A percentile compares a stretch with the other conserved stretches of the same genome.
These are phyloP conservation scores for Terebella lapidaria DNA, from an alignment of 2,888 invertebrate genomes.

Conservation along the genomic window DNA sequence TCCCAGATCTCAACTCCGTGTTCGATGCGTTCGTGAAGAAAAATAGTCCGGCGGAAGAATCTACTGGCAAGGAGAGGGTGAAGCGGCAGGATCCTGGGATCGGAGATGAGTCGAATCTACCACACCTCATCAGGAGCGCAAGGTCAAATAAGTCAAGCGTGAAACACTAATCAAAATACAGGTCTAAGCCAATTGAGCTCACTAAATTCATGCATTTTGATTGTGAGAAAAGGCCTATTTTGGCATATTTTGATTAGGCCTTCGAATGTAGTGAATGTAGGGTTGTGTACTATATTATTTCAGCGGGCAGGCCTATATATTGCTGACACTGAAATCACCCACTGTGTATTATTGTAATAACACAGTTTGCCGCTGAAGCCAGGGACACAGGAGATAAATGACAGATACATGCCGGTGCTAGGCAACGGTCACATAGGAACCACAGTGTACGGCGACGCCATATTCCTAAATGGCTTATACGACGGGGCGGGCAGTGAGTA, in stretches of 20 bases:
- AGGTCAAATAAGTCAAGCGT: no score
- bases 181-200: no score
- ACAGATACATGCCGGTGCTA: constrained; percentile 29
- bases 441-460: constrained; percentile 20
- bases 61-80: neutral
- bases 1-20: neutral
- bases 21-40: neutral
- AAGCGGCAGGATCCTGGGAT: constrained; percentile 6
- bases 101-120: constrained; percentile 11
- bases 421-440: constrained; percentile 27
- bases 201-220: no score
- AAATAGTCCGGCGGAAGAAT: neutral
- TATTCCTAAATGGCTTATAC: constrained; percentile 28
- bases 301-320: no score
- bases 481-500: constrained; percentile 25
- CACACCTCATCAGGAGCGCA: constrained; percentile 7
- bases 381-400: constrained; percentile 11
- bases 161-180: no score
- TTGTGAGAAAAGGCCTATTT: no score
- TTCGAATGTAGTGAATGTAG: no score
- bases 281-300: no score
- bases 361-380: constrained; percentile 9
- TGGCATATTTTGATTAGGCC: no score
- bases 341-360: neutral
- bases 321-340: no score